These are phyloP conservation scores for Silurus meridionalis DNA, from an alignment of 2,113 vertebrate genomes.

Conservation along the genomic window DNA sequence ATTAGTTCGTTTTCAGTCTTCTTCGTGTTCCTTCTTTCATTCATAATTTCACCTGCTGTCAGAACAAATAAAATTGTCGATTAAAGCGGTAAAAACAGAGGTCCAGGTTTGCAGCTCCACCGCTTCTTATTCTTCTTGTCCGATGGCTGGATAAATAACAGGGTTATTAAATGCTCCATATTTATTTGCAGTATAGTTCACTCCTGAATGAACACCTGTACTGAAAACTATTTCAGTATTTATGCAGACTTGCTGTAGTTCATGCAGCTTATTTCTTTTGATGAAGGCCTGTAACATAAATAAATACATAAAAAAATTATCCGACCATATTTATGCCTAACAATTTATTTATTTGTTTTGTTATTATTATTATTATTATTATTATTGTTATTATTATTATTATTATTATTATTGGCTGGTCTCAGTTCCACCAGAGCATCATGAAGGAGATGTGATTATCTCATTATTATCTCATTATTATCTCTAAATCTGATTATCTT, in stretches of 20 bases:
- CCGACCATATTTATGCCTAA: not conserved
- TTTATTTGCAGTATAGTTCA: not conserved
- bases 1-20: no score
- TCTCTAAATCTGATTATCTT: not conserved
- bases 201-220: not conserved
- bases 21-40: not conserved
- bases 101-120: not conserved
- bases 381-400: not conserved
- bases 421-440: not conserved
- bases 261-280: not conserved
- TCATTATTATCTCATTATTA: no score
- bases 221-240: no score
- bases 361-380: not conserved
- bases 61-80: not conserved
- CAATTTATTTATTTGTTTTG: not conserved
- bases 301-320: not conserved
- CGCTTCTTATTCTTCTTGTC: not conserved
- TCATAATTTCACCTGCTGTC: not conserved
- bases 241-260: not conserved
- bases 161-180: not conserved
- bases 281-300: not conserved
- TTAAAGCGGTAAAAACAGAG: not conserved
- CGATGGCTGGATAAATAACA: not conserved
- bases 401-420: not conserved
- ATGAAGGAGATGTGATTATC: not conserved